These are phyloP conservation scores for Bombylius major DNA, from an alignment of 2,888 invertebrate species.

Conservation along the genomic window DNA sequence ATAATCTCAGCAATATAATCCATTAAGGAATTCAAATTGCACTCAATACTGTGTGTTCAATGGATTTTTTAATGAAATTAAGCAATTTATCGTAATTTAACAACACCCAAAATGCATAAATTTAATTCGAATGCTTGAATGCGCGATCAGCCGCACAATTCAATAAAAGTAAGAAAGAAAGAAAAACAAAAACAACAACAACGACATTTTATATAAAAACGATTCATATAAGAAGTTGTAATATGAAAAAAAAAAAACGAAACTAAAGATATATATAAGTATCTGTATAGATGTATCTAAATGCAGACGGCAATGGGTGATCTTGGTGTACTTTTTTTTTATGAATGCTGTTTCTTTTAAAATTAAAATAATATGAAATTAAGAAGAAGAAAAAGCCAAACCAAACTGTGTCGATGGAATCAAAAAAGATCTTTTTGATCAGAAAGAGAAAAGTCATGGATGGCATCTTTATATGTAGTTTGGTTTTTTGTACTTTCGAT, in stretches of 20 bases:
- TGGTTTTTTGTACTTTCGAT: no score
- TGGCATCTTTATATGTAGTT: no score
- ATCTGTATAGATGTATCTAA: not conserved
- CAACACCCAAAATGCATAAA: conserved; percentile 35
- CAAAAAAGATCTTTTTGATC: no score
- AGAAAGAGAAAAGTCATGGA: no score
- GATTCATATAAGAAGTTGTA: no score
- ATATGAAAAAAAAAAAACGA: not conserved
- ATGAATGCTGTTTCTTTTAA: no score
- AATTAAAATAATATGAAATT: no score
- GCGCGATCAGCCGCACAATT: not conserved
- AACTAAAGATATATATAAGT: not conserved
- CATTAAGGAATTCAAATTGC: not conserved
- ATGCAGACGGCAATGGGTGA: no score
- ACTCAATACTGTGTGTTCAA: not conserved
- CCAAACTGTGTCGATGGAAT: no score
- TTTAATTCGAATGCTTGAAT: conserved; percentile 15
- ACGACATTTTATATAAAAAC: not conserved
- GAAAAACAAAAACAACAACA: not conserved
- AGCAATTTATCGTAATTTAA: conserved; percentile 35
- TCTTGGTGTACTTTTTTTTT: no score
- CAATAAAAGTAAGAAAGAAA: not conserved
- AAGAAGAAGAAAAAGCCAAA: no score
- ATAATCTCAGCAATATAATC: not conserved
- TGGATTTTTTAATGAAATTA: conserved; percentile 27